A percentile compares a stretch with the other conserved stretches of the same genome.
phyloP scores from a whole-genome alignment of 2,888 invertebrate species.

The Tetragnatha montana region DNA sequence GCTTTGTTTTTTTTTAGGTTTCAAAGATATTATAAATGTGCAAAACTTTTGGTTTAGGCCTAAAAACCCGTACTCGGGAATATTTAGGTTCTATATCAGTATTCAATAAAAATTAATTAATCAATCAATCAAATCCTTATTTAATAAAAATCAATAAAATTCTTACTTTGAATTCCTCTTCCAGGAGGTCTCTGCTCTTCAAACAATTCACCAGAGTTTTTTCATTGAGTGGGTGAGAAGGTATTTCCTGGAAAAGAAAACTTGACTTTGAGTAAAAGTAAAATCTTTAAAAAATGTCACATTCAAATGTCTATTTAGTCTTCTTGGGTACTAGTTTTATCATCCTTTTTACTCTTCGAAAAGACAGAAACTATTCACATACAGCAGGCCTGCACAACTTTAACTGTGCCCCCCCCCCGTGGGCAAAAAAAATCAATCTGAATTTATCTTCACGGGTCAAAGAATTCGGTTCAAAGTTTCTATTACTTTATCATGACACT shows the following conservation, averaged over 20 bases:
- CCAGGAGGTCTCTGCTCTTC: slow-evolving; percentile 79
- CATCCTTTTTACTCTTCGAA: not conserved
- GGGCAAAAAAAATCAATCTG: no score
- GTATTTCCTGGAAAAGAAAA: slow-evolving; percentile 79
- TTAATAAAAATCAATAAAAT: not conserved
- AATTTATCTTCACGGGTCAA: no score
- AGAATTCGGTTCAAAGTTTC: no score
- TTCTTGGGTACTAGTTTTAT: not conserved
- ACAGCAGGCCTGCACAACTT: no score
- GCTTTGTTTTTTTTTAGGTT: no score
- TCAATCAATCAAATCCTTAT: not conserved
- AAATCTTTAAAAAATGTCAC: not conserved
- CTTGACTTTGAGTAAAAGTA: not conserved
- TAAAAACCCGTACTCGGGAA: no score
- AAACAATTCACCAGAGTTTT: slow-evolving; percentile 84
- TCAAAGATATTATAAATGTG: no score
- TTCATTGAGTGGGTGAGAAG: slow-evolving; percentile 86
- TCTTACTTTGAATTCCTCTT: slow-evolving; percentile 83
- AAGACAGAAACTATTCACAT: not conserved
- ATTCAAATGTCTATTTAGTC: not conserved
- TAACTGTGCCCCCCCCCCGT: no score
- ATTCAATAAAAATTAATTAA: no score
- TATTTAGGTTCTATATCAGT: no score
- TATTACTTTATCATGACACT: no score
- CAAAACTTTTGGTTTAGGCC: no score